Evolutionary conservation across 2,797 vertebrate species (phyloP).

Genomic region (Podarcis siculus): DNA sequence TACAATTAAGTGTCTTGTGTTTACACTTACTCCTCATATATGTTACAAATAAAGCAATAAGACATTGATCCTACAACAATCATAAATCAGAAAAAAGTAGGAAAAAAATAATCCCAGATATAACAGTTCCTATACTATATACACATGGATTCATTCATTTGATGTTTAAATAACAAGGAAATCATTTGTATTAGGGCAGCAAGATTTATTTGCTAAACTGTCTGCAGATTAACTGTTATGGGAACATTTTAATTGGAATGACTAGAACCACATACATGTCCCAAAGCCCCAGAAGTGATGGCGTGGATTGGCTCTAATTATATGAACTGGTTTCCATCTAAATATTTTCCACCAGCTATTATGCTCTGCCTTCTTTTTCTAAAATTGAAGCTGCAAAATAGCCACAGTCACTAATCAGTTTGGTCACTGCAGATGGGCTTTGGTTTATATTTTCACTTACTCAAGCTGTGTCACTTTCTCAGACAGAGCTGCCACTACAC

Average conservation of each 20-base stretch:
- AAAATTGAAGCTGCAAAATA: conserved; percentile 8
- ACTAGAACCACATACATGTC: background rate
- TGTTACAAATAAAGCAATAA: background rate
- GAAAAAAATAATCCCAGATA: background rate
- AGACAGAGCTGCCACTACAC: background rate
- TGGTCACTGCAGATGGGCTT: conserved; percentile 9
- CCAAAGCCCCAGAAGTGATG: background rate
- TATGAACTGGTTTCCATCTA: background rate
- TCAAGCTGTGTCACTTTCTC: background rate
- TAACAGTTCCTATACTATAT: background rate
- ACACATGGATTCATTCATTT: no score
- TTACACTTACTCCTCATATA: background rate
- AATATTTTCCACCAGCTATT: background rate
- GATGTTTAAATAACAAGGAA: no score
- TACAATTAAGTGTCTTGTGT: background rate
- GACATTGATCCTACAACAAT: background rate
- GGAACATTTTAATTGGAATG: no score
- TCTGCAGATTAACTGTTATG: no score
- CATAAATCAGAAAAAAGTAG: background rate
- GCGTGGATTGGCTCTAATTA: background rate
- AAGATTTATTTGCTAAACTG: no score
- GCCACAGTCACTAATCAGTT: background rate
- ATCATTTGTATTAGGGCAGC: no score
- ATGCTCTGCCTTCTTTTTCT: background rate
- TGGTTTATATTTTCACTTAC: background rate